Conservation (phyloP, 2,797 vertebrate species). For the Gephyroberyx darwinii region DNA sequence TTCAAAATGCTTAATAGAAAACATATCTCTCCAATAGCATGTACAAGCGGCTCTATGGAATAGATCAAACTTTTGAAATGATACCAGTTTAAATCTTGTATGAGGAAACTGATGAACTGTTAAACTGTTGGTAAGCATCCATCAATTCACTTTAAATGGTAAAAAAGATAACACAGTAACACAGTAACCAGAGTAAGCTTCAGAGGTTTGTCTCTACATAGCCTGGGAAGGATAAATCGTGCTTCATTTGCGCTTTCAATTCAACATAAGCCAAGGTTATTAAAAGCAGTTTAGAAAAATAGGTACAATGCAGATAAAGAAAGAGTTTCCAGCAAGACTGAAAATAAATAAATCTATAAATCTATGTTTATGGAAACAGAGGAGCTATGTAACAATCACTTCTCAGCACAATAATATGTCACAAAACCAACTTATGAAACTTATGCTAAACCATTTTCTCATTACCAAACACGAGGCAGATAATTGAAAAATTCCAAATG, state of each 20-base stretch:
- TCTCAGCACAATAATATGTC: constrained; percentile 58
- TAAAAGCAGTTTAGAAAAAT: constrained; percentile 33
- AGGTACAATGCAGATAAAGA: constrained; percentile 48
- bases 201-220: constrained; percentile 43
- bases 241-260: constrained; percentile 60
- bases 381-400: constrained; percentile 34
- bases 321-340: constrained; percentile 35
- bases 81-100: constrained; percentile 41
- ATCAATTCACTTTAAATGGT: constrained; percentile 28
- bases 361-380: constrained; percentile 51
- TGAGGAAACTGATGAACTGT: constrained; percentile 19
- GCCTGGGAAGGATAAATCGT: constrained; percentile 51
- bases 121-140: constrained; percentile 30
- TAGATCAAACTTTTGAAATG: constrained; percentile 25
- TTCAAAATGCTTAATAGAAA: constrained; percentile 31
- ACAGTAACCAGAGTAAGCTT: constrained; percentile 38
- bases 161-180: constrained; percentile 27
- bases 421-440: constrained; percentile 70
- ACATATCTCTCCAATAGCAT: constrained; percentile 23
- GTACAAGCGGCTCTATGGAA: constrained; percentile 19
- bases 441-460: constrained; percentile 73
- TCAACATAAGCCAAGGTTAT: constrained; percentile 63
- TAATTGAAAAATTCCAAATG: constrained; percentile 78
- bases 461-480: constrained; percentile 74
- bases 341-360: constrained; percentile 47